phyloP scores from a whole-genome alignment of 2,888 invertebrate species.

The Polyommatus iphigenia region DNA sequence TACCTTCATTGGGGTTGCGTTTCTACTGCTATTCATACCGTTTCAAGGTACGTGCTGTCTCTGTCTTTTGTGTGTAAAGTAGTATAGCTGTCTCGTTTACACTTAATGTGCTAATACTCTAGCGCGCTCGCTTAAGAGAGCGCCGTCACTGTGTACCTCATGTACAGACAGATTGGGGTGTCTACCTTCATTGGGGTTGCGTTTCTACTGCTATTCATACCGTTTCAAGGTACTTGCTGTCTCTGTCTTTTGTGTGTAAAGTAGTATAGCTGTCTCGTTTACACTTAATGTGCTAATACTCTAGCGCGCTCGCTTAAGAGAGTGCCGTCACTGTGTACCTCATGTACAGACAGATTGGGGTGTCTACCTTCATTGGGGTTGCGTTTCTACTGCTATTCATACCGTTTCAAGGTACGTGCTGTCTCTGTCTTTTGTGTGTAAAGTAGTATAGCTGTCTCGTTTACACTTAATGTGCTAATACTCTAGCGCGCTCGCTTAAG shows the following conservation, averaged over 20 bases:
- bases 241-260: not conserved
- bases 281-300: not conserved
- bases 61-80: not conserved
- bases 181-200: slow-evolving; percentile 81
- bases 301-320: slow-evolving; percentile 71
- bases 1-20: slow-evolving; percentile 80
- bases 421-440: not conserved
- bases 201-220: slow-evolving; percentile 79
- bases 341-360: slow-evolving; percentile 80
- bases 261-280: not conserved
- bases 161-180: slow-evolving; percentile 79
- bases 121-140: slow-evolving; percentile 79
- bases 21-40: slow-evolving; percentile 78
- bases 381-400: slow-evolving; percentile 81
- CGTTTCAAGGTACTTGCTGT: slow-evolving; percentile 39
- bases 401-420: slow-evolving; percentile 39
- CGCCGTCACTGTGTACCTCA: slow-evolving; percentile 85
- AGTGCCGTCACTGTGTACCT: slow-evolving; percentile 87
- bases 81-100: not conserved
- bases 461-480: not conserved
- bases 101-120: not conserved
- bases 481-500: slow-evolving; percentile 58
- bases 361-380: slow-evolving; percentile 81
- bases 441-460: not conserved
- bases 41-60: slow-evolving; percentile 38